A percentile compares a stretch with the other conserved stretches of the same genome.
Evolutionary conservation across 2,888 invertebrate genomes (phyloP).

Genomic region (Stenodema calcarata): DNA sequence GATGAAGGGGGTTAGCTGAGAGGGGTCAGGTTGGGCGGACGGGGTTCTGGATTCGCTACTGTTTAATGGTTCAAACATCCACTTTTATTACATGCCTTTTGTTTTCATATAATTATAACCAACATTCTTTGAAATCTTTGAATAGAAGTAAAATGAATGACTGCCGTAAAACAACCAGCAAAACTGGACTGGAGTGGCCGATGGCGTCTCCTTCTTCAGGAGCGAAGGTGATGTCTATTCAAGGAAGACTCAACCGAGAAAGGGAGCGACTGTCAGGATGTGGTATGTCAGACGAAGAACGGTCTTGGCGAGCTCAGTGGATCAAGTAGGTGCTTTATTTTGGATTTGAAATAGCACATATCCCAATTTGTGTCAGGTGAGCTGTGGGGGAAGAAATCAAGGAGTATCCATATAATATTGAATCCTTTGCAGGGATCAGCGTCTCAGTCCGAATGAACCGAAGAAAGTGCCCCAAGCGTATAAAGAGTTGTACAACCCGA

Average conservation of each 20-base stretch:
- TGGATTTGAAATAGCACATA: no score
- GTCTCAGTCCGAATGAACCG: constrained; percentile 74
- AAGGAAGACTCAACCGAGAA: constrained; percentile 76
- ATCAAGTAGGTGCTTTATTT: constrained; percentile 62
- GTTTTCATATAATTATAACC: no score
- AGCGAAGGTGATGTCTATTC: constrained; percentile 62
- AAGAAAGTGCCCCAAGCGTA: constrained; percentile 70
- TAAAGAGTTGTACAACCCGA: constrained; percentile 74
- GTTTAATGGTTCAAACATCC: no score
- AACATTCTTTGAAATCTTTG: no score
- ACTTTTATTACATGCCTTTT: no score
- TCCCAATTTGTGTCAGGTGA: no score
- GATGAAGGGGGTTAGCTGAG: no score
- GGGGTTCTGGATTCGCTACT: no score
- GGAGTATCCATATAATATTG: background rate
- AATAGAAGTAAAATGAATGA: background rate
- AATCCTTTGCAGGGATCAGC: constrained; percentile 69
- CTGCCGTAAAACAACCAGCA: background rate
- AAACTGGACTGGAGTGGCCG: background rate
- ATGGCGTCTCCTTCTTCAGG: background rate
- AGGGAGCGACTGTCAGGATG: constrained; percentile 65
- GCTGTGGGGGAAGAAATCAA: no score
- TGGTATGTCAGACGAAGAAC: constrained; percentile 86
- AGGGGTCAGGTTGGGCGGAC: no score
- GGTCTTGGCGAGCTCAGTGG: constrained; percentile 84